Evolutionary conservation across 2,888 invertebrate genomes (phyloP).

Genomic region (Platycnemis pennipes): DNA sequence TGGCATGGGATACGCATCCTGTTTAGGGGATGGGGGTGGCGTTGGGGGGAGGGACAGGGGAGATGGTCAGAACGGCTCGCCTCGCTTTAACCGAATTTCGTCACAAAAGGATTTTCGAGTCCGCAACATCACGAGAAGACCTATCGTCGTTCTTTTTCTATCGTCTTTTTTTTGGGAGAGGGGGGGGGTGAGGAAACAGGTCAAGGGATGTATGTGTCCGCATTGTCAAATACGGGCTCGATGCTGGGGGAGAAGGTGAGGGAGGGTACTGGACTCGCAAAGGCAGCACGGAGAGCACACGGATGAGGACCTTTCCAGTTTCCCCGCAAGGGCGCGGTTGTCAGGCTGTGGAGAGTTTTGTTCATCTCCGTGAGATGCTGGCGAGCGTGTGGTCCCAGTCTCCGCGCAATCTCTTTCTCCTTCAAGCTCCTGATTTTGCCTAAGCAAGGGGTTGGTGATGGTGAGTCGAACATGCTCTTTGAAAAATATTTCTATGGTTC

Average conservation of each 20-base stretch:
- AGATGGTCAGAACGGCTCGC: neutral
- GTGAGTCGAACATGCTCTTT: no score
- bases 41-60: neutral
- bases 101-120: neutral
- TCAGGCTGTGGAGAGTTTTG: neutral
- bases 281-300: neutral
- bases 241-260: neutral
- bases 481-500: no score
- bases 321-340: neutral
- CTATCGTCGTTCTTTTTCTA: neutral
- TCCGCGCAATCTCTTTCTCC: no score
- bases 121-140: neutral
- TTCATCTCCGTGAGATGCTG: neutral
- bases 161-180: neutral
- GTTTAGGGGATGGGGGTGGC: neutral
- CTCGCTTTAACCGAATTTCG: conserved; percentile 5
- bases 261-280: neutral
- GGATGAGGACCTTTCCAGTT: neutral
- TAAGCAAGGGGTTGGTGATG: no score
- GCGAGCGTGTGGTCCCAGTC: no score
- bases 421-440: no score
- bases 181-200: no score
- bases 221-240: neutral
- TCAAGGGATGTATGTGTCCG: neutral
- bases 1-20: neutral